Base-by-base conservation (phyloP, 2,888 invertebrate genomes). In the Bedellia somnulentella region DNA sequence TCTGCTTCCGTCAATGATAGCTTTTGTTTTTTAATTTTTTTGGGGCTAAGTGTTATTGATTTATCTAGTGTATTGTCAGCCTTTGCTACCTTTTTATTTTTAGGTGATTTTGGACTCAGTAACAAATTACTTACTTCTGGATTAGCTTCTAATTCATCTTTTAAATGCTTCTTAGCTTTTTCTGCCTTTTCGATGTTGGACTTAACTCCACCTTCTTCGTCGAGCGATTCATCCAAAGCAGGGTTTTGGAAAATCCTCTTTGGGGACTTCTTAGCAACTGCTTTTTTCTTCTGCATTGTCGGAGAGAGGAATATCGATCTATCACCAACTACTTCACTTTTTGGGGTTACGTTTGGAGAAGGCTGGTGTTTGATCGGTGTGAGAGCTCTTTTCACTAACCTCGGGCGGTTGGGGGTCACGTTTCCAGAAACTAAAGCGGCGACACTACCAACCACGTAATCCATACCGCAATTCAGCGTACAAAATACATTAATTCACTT, bases 361-460 rank as follows among this genome's bases (percentile, higher is more conserved):
- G 51, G 49, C 35, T 60, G 64, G 29, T 70, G 70, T 59, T 75
- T 73, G 18, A 55, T 63, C 1, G 76, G 76, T 27, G 76, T 76
- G 34, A 64, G 32, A 0, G 75, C 68, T 41, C 54, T 59, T 38
- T 57, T 59, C 2, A 54, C 29, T 6, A 75, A 49, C 49, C 67
- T 78, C 1, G 73, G 71, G 14, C 81, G 66, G 39, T 75, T 79
- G 5, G 79, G 76, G 2, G 80, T 79, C 21, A 75, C 75, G 36
- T 73, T 68, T 27, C 81, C 81, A 11, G 80, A 70, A 47, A 82
- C 68, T 40, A 81, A 51, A 37, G 80, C 81, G 34, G 81, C 79
- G 33, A 81, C 61, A 48, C 80, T 78, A 33, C 81, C 82, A 22
- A 81, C 55, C 16, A 77, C 63, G 50, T 78, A 78, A 55, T 77